Percentiles rank a stretch among this genome's conserved stretches.
Conservation (phyloP, 2,888 invertebrate genomes). For the Abrostola triplasia region DNA sequence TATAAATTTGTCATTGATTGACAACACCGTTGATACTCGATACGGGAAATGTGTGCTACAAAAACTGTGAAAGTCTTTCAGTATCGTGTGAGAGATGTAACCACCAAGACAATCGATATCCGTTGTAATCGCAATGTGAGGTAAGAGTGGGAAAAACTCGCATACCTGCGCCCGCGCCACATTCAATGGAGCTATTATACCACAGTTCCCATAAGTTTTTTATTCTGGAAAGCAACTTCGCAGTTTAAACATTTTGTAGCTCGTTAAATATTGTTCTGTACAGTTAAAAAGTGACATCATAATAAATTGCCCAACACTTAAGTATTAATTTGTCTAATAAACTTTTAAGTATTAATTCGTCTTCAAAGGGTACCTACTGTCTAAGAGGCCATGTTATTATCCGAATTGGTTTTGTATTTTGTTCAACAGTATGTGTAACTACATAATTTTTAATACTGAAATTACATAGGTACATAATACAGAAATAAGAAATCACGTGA, state of each 20-base stretch:
- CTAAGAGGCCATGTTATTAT: no score
- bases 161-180: constrained; percentile 62
- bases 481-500: constrained; percentile 28
- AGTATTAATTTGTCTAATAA: no score
- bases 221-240: constrained; percentile 71
- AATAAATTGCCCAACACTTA: constrained; percentile 17
- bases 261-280: constrained; percentile 28
- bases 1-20: constrained; percentile 3
- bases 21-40: constrained; percentile 20
- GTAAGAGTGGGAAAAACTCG: constrained; percentile 77
- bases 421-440: neutral
- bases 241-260: constrained; percentile 36
- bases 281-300: constrained; percentile 26
- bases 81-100: constrained; percentile 73
- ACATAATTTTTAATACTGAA: neutral
- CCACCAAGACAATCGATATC: constrained; percentile 81
- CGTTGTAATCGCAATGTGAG: constrained; percentile 80
- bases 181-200: constrained; percentile 72
- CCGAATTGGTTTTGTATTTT: neutral
- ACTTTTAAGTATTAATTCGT: no score
- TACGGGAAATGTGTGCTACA: constrained; percentile 58
- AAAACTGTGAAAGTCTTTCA: constrained; percentile 77
- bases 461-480: neutral
- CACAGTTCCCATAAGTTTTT: constrained; percentile 74
- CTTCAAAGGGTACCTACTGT: no score